These are phyloP conservation scores for Apaloderma vittatum DNA, from an alignment of 2,113 vertebrate genomes.

Conservation along the genomic window DNA sequence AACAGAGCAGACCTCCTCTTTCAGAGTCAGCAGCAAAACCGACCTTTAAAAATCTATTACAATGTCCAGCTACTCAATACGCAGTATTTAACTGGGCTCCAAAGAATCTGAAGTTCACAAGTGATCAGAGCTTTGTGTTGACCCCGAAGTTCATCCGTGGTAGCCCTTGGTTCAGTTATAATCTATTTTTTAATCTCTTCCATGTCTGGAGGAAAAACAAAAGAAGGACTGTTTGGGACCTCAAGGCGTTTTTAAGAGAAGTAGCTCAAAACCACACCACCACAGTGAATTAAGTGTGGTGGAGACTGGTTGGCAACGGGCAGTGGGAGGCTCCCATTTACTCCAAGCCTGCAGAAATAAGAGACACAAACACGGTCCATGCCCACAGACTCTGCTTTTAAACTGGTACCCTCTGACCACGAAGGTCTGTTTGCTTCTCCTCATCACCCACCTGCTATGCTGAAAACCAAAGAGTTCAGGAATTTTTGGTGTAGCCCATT, in stretches of 20 bases:
- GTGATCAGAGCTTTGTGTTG: not conserved
- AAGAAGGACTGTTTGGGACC: not conserved
- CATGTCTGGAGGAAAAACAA: not conserved
- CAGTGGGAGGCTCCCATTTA: not conserved
- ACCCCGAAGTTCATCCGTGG: not conserved
- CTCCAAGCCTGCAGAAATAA: not conserved
- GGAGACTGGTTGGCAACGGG: not conserved
- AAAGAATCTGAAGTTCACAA: not conserved
- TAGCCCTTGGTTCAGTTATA: not conserved
- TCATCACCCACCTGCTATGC: rapidly evolving
- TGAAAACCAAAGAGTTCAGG: not conserved
- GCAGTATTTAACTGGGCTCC: not conserved
- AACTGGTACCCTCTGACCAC: not conserved
- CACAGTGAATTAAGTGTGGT: not conserved
- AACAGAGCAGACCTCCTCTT: not conserved
- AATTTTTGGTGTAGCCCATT: not conserved
- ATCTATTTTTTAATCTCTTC: not conserved
- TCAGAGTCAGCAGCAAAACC: not conserved
- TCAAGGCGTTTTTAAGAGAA: not conserved
- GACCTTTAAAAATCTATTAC: not conserved
- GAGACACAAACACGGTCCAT: rapidly evolving
- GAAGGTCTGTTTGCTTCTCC: not conserved
- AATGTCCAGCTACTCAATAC: not conserved
- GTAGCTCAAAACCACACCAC: not conserved
- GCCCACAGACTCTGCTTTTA: too few species aligned